phyloP scores from a whole-genome alignment of 2,888 invertebrate genomes.

The Pollenia angustigena region DNA sequence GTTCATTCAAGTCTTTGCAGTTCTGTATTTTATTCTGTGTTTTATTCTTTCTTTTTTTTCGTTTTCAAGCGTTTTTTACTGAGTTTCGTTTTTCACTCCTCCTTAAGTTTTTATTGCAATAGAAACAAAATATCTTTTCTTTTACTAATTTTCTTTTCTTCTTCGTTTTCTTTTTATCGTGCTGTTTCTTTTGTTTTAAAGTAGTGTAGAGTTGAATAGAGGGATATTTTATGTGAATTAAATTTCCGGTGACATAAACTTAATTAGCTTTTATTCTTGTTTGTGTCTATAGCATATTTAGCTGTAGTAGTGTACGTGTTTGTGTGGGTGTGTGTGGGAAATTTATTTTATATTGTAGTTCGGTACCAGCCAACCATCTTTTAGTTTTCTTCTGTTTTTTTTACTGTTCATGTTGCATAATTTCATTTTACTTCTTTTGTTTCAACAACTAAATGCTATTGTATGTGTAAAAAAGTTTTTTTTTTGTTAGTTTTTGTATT shows the following conservation, averaged over 20 bases:
- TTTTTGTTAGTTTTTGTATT: constrained; percentile 6
- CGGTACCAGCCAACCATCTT: constrained; percentile 14
- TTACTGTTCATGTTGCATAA: constrained; percentile 51
- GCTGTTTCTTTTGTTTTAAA: constrained; percentile 75
- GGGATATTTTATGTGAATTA: constrained; percentile 82
- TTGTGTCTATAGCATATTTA: constrained; percentile 75
- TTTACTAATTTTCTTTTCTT: constrained; percentile 33
- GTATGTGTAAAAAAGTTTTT: constrained; percentile 40
- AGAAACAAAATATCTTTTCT: constrained; percentile 24
- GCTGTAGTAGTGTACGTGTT: neutral
- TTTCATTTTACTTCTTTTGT: constrained; percentile 53
- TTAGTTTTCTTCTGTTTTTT: constrained; percentile 38
- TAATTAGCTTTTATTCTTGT: constrained; percentile 84
- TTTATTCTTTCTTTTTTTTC: constrained; percentile 33
- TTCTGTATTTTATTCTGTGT: constrained; percentile 27
- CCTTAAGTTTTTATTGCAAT: constrained; percentile 30
- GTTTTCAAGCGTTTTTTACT: constrained; percentile 2
- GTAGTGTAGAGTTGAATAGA: constrained; percentile 40
- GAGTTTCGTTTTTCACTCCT: constrained; percentile 15
- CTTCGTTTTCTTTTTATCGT: constrained; percentile 36
- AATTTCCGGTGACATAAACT: constrained; percentile 85
- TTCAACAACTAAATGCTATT: constrained; percentile 51
- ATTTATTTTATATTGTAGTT: constrained; percentile 3
- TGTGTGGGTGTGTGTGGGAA: neutral
- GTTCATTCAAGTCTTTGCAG: constrained; percentile 6